Evolutionary conservation across 2,888 invertebrate species (phyloP).

Genomic region (Himalopsyche kuldschensis): DNA sequence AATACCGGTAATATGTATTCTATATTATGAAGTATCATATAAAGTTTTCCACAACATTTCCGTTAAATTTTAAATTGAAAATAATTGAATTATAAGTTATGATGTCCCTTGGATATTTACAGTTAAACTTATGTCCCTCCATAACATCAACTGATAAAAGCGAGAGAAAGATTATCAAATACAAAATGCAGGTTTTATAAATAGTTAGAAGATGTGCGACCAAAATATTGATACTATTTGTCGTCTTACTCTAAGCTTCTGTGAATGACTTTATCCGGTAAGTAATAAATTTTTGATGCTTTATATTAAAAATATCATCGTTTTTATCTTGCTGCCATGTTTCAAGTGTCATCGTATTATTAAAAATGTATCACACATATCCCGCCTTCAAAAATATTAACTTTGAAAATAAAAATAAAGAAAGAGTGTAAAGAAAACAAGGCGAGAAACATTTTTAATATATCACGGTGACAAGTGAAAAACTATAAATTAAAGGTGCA

Average conservation of each 20-base stretch:
- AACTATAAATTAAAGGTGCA: conserved; percentile 30
- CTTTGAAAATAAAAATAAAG: not conserved
- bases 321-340: not conserved
- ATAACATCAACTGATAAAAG: too few species aligned
- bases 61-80: too few species aligned
- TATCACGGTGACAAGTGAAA: conserved; percentile 24
- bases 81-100: too few species aligned
- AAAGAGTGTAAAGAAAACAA: not conserved
- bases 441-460: conserved; percentile 14
- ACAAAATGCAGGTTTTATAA: too few species aligned
- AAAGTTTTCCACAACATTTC: too few species aligned
- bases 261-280: not conserved
- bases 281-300: not conserved
- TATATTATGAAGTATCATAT: too few species aligned
- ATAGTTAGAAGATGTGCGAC: too few species aligned
- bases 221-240: too few species aligned
- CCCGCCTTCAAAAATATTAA: not conserved
- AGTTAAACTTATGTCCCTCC: too few species aligned
- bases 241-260: not conserved
- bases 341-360: not conserved
- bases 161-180: too few species aligned
- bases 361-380: not conserved
- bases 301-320: not conserved
- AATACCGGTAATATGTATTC: too few species aligned
- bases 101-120: too few species aligned